A percentile compares a stretch with the other conserved stretches of the same genome.
phyloP scores from a whole-genome alignment of 2,113 vertebrate species.

The Uropsilus gracilis region DNA sequence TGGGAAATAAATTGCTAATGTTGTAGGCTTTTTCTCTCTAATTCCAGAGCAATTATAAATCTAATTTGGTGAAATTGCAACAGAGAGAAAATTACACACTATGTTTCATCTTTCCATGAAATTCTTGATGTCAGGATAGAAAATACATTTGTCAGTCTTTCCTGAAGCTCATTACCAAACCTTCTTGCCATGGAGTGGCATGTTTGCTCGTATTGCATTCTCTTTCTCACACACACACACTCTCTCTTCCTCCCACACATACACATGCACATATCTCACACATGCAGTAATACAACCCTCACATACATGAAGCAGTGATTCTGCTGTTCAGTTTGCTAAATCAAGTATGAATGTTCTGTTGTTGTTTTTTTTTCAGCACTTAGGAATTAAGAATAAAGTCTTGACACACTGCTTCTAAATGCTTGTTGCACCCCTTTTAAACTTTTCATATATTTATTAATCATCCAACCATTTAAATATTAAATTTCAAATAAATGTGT shows the following conservation, averaged over 20 bases:
- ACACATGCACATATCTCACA: rapidly evolving
- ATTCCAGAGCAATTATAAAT: neutral
- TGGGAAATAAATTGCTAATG: neutral
- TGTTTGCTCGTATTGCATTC: neutral
- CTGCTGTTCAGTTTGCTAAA: neutral
- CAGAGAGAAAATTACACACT: neutral
- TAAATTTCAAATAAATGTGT: neutral
- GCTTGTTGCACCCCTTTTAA: neutral
- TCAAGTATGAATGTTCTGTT: neutral
- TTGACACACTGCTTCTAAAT: neutral
- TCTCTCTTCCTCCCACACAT: too few species aligned
- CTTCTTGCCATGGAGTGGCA: neutral
- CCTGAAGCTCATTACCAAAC: neutral
- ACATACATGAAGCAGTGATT: neutral
- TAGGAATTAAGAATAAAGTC: neutral
- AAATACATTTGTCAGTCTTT: neutral
- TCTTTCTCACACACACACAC: rapidly evolving
- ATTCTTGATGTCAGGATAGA: neutral
- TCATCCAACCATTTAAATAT: neutral
- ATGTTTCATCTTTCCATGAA: neutral
- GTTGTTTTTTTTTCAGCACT: neutral
- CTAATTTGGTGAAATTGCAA: neutral
- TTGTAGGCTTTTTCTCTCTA: neutral
- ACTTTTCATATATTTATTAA: too few species aligned
- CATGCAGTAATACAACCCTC: rapidly evolving